Base-by-base conservation (phyloP, 2,113 vertebrate species). In the Epinephelus fuscoguttatus region DNA sequence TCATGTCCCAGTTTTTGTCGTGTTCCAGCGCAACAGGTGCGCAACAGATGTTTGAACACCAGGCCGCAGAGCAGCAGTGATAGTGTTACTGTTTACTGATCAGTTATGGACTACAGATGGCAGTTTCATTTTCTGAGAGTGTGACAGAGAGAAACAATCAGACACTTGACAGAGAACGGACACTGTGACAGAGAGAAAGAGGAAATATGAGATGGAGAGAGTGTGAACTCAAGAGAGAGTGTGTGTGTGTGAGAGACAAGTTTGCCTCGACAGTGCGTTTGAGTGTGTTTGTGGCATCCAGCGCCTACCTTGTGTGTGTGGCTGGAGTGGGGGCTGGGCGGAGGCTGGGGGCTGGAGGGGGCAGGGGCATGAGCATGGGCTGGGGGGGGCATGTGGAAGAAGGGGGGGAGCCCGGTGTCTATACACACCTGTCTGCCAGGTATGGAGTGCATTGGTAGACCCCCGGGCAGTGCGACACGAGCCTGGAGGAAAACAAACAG, bases 401-500 rank as follows among this genome's bases (percentile, higher is more conserved):
- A 91, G 67, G 93, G 86, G 0, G 91, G 78, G 42, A 89, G 89
- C 61, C 94, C 93, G 85, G 96, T 94, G 91, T 96, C 94, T 75
- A 95, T 93, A 88, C 94, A 94, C 84, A 96, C 94, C 91, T 96
- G 95, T 93, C 96, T 96, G 92, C 95, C 96, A 92, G 95, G 94
- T 86, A 97, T 90, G 30, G 95, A 86, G 81, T 94, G 94, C 81
- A 97, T 82, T 23, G 94, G 80, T 10, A 96, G 86, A 72, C 90
- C 90, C 12, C 89, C 84, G 7, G 94, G 94, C 90, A 94, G 91
- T 69, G 82, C 96, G 73, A 88, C 82, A 40, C 93, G 93, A 82
- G 92, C 91, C 96, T 97, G 78, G 15, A 23, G 73, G 49, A 18
- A 13, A 3, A 49, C 14, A 49, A 12, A 37, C 33, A 37, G 30